Base-by-base conservation (phyloP, 2,113 vertebrate species). In the Callipepla californica region DNA sequence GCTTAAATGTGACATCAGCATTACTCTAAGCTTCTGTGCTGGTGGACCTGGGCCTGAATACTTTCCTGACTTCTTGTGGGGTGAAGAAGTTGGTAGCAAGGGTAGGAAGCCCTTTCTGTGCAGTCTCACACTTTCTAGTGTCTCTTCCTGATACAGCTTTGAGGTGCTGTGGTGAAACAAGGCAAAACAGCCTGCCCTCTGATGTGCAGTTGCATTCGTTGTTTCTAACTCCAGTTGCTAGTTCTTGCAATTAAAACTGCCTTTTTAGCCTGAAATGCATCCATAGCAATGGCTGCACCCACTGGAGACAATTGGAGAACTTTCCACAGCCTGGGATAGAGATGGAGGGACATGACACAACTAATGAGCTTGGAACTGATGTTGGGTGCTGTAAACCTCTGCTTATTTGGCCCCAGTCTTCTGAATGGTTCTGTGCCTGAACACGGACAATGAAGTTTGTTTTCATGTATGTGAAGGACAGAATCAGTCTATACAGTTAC, bases 401-500 rank as follows among this genome's bases (percentile, higher is more conserved):
- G 50, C 48, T 61, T 76, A 48, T 83, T 47, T 66, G 28, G 34
- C 59, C 80, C 48, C 65, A 34, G 2, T 22, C 17, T 80, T 80
- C n/a, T 62, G 63, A 58, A 32, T 5, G 30, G 12, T 42, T 3
- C 9, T 17, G 13, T 55, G 9, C 21, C 53, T 65, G n/a, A 79
- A 50, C 16, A 20, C 40, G 48, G 67, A 12, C 17, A 45, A n/a
- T 38, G 15, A 50, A 44, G 67, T 55, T 57, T 3, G 7, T 25
- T 28, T 45, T 61, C 11, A 1, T 44, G 6, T 51, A 34, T 50
- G 16, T 77, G 76, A 76, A 86, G 58, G 26, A 30, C 10, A 68
- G 21, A 38, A 45, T 10, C 7, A 0, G 12, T 58, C 26, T 36
- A 2, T 75, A 22, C 1, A 1, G 26, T 57, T 26, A 28, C 21